A percentile compares a stretch with the other conserved stretches of the same genome.
phyloP scores from a whole-genome alignment of 2,888 invertebrate species.

The Crematogaster levior region DNA sequence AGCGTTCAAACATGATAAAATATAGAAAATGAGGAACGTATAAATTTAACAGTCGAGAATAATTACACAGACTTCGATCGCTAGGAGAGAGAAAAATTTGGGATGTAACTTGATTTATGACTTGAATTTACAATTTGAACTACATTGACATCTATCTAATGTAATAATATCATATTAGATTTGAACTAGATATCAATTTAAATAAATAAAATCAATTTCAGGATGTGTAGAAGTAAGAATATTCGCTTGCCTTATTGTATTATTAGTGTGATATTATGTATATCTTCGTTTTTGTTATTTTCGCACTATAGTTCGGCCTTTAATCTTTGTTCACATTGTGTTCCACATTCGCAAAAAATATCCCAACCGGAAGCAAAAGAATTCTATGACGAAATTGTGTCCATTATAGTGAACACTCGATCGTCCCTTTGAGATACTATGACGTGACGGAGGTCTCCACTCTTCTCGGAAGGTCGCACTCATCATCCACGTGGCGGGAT shows the following conservation, averaged over 20 bases:
- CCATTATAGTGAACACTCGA: constrained; percentile 56
- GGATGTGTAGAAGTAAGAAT: not conserved
- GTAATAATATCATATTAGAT: too few relatives aligned
- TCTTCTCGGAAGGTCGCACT: constrained; percentile 50
- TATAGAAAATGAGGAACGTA: not conserved
- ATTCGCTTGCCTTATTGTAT: not conserved
- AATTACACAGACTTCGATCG: not conserved
- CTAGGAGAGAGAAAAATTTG: not conserved
- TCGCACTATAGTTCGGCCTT: not conserved
- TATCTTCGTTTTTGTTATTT: not conserved
- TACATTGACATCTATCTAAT: too few relatives aligned
- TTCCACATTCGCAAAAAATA: not conserved
- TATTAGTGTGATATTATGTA: not conserved
- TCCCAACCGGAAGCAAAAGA: not conserved
- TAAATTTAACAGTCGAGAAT: constrained; percentile 5
- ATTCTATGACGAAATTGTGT: constrained; percentile 42
- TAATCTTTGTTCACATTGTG: not conserved
- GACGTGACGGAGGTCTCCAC: constrained; percentile 28
- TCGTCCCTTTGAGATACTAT: constrained; percentile 27
- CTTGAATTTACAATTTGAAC: not conserved
- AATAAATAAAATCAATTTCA: not conserved
- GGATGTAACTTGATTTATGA: not conserved
- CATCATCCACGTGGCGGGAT: constrained; percentile 58
- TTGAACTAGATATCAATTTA: not conserved
- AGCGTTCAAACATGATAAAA: not conserved